Evolutionary conservation across 2,113 vertebrate species (phyloP), one percentile per base, ranked within the genome.

Genomic region (Rissa tridactyla): DNA sequence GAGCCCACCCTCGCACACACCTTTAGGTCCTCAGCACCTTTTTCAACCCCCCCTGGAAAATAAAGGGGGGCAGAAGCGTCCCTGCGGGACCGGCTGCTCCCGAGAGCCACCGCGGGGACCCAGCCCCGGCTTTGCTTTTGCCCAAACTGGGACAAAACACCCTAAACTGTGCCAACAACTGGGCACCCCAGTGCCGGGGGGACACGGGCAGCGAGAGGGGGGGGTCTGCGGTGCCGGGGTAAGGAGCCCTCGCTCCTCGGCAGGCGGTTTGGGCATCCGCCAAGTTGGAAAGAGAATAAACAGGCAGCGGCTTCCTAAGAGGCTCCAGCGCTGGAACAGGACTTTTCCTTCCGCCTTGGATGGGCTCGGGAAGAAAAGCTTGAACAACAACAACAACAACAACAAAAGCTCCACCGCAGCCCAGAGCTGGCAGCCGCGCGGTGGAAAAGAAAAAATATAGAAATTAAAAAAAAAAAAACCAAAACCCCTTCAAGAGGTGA

Each of bases 51-150:
- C 3, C 27, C 49, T 6, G 17, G 26, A 8, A 34, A 36, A 42
- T 0, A 2, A 29, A 34, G 1, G 0, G 6, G 6, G 42, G 6
- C 38, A 10, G 29, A 25, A 21, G 19, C 3, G 2, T 15, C 18
- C 27, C 44, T 5, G 1, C 0, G 27, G 32, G 32, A 11, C 13
- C 3, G 77, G 32, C 15, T 16, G 42, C 22, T 26, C n/a, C 3
- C 16, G 22, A 5, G n/a, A 32, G 20, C 62, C 62, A 5, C 2
- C 7, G 22, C 0, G 5, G 23, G 38, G 73, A 20, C 10, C 8
- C 5, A 9, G 25, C 47, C 10, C 38, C 1, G 5, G 52, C 14
- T 49, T 25, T 4, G 55, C 40, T 25, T 26, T 20, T 6, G 60
- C 21, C 6, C 21, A 64, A 38, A 4, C 1, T 2, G 58, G 40